A percentile compares a stretch with the other conserved stretches of the same genome.
Evolutionary conservation across 2,113 vertebrate species (phyloP).

Genomic region (Myotis brandtii): DNA sequence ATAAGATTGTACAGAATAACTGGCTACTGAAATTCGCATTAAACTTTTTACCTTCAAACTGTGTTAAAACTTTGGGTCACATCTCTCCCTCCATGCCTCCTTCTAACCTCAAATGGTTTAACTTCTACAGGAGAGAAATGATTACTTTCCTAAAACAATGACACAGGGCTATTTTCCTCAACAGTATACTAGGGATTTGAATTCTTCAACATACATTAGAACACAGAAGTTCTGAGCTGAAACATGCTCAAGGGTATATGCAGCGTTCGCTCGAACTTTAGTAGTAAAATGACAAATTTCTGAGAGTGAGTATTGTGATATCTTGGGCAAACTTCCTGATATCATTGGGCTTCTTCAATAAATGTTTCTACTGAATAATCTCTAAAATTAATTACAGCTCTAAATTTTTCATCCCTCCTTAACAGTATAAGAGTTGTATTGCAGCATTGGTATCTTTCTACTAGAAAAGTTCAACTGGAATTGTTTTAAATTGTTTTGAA

Average conservation of each 20-base stretch:
- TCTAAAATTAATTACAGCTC: not conserved
- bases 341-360: not conserved
- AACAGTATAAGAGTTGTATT: not conserved
- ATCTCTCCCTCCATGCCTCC: fast-evolving
- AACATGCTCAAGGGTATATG: not conserved
- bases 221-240: not conserved
- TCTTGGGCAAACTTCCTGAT: not conserved
- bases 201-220: not conserved
- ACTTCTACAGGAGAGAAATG: not conserved
- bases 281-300: not conserved
- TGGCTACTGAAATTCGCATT: not conserved
- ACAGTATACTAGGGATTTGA: not conserved
- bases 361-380: not conserved
- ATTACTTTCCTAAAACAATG: not conserved
- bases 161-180: not conserved
- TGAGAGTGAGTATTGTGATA: not conserved
- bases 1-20: not conserved
- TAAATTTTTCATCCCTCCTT: not conserved
- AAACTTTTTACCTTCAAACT: not conserved
- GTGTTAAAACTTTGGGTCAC: not conserved
- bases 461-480: not conserved
- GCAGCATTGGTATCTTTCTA: not conserved
- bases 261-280: not conserved
- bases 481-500: not conserved
- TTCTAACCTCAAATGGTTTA: not conserved